phyloP scores from a whole-genome alignment of 2,797 vertebrate species.

The Rostrhamus sociabilis region DNA sequence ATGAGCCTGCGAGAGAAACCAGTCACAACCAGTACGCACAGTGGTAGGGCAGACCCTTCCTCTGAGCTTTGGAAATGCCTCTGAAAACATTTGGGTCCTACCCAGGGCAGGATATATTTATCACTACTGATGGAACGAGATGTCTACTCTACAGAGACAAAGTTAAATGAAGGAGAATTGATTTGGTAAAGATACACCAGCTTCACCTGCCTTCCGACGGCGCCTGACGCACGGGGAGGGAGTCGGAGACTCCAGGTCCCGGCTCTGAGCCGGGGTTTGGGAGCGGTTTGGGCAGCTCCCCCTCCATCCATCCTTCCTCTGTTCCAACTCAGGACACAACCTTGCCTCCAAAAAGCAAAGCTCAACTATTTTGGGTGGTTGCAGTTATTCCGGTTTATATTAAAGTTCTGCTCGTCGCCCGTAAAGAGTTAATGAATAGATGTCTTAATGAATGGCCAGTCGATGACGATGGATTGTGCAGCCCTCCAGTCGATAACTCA shows the following conservation, averaged over 20 bases:
- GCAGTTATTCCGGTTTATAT: rapidly evolving
- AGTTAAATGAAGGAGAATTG: background rate
- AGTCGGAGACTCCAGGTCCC: rapidly evolving
- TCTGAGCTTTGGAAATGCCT: background rate
- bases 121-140: rapidly evolving
- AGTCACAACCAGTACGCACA: background rate
- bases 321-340: background rate
- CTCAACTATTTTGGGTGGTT: background rate
- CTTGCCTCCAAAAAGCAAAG: background rate
- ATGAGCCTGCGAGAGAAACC: background rate
- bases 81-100: background rate
- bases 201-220: background rate
- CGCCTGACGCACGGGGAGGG: rapidly evolving
- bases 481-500: background rate
- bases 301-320: background rate
- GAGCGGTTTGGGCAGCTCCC: background rate
- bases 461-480: background rate
- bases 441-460: background rate
- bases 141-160: background rate
- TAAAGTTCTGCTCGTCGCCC: rapidly evolving
- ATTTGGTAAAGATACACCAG: background rate
- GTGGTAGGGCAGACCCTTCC: background rate
- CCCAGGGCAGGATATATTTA: background rate
- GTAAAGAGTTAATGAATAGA: background rate
- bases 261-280: background rate